A percentile compares a stretch with the other conserved stretches of the same genome.
These are phyloP conservation scores for Atta cephalotes DNA, from an alignment of 1,140 invertebrate genomes.

Conservation along the genomic window DNA sequence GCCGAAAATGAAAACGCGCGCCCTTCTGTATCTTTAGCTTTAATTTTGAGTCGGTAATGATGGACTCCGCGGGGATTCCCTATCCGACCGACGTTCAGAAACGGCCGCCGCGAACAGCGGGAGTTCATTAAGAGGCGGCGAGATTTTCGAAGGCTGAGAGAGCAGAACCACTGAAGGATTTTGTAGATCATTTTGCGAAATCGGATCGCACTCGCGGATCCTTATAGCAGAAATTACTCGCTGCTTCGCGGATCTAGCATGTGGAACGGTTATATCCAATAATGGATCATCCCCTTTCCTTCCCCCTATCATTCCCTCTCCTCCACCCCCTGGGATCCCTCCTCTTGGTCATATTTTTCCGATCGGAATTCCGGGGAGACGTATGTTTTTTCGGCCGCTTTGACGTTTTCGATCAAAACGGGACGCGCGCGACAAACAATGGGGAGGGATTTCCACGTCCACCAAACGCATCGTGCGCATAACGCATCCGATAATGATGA, in stretches of 20 bases:
- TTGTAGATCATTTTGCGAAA: conserved; percentile 26
- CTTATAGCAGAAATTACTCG: neutral
- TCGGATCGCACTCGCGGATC: conserved; percentile 18
- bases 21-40: conserved; percentile 70
- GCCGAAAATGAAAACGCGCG: conserved; percentile 41
- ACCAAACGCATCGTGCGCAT: conserved; percentile 85
- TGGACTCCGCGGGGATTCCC: conserved; percentile 72
- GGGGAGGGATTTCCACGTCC: conserved; percentile 58
- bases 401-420: conserved; percentile 69
- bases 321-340: neutral
- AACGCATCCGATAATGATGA: conserved; percentile 83
- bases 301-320: neutral
- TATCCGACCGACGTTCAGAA: conserved; percentile 57
- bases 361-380: conserved; percentile 44
- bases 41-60: conserved; percentile 80
- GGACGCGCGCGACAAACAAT: conserved; percentile 55
- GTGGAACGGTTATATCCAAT: neutral
- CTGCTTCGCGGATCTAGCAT: neutral
- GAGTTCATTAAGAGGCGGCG: conserved; percentile 77
- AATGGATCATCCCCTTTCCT: neutral
- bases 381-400: conserved; percentile 56
- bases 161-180: conserved; percentile 34
- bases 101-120: conserved; percentile 68
- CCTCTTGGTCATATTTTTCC: conserved; percentile 49
- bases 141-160: conserved; percentile 55